A percentile compares a stretch with the other conserved stretches of the same genome.
phyloP scores from a whole-genome alignment of 2,888 invertebrate species.

The Matsumyia berberina region DNA sequence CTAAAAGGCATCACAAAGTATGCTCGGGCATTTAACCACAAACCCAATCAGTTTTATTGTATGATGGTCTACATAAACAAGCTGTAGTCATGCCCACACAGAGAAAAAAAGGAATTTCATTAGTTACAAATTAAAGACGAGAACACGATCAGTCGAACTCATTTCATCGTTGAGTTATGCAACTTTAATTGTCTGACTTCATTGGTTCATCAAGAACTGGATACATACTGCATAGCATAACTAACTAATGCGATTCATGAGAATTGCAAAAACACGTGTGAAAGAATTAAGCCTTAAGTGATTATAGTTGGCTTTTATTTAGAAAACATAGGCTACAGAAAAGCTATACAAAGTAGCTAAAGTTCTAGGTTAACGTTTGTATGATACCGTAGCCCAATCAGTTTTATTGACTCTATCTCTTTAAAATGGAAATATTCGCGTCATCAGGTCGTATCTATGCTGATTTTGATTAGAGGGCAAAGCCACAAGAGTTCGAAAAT shows the following conservation, averaged over 20 bases:
- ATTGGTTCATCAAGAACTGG: conserved; percentile 37
- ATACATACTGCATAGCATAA: conserved; percentile 9
- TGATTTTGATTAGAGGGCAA: too few species aligned
- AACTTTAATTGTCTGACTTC: conserved; percentile 52
- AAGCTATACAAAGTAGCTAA: background rate
- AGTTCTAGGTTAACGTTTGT: background rate
- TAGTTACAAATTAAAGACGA: conserved; percentile 13
- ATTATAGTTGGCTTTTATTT: conserved; percentile 27
- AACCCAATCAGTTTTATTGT: background rate
- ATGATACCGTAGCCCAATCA: too few species aligned
- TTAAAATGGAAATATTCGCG: too few species aligned
- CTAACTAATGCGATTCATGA: conserved; percentile 29
- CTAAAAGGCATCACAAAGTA: conserved; percentile 9
- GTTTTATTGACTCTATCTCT: too few species aligned
- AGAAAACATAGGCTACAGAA: background rate
- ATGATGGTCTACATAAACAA: background rate
- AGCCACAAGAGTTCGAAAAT: too few species aligned
- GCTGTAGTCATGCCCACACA: conserved; percentile 1
- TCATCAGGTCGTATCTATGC: too few species aligned
- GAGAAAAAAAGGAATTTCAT: conserved; percentile 17
- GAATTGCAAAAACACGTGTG: conserved; percentile 36
- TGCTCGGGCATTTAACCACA: conserved; percentile 9
- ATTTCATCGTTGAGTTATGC: conserved; percentile 27
- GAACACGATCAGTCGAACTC: conserved; percentile 27
- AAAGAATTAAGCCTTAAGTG: conserved; percentile 19